These are phyloP conservation scores for Netelia fuscicornis DNA, from an alignment of 2,888 invertebrate species.

Conservation along the genomic window DNA sequence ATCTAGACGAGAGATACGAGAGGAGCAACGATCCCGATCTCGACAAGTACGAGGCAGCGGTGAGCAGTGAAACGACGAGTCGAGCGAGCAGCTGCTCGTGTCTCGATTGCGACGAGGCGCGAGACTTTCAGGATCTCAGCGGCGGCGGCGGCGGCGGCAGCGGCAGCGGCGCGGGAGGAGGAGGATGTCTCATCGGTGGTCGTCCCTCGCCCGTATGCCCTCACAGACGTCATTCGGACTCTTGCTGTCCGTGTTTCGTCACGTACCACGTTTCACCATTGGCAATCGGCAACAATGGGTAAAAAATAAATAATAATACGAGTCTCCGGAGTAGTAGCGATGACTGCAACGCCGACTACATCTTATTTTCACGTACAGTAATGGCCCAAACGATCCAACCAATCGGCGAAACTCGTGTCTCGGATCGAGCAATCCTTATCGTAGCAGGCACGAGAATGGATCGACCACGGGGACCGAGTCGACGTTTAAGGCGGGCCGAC, in stretches of 20 bases:
- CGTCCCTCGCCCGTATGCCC: constrained; percentile 77
- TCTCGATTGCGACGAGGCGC: constrained; percentile 80
- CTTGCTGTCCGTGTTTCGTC: constrained; percentile 78
- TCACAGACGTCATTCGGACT: constrained; percentile 82
- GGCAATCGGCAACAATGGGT: constrained; percentile 66
- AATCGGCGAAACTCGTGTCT: constrained; percentile 81
- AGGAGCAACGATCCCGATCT: constrained; percentile 79
- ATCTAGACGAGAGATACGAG: constrained; percentile 81
- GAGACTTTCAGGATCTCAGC: constrained; percentile 74
- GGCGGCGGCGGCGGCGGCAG: constrained; percentile 66
- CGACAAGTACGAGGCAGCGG: constrained; percentile 78
- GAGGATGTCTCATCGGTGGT: constrained; percentile 67
- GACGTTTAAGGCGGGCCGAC: not conserved
- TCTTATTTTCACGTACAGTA: constrained; percentile 48
- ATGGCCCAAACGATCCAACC: constrained; percentile 73
- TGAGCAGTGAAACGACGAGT: constrained; percentile 75
- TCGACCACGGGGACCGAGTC: constrained; percentile 22
- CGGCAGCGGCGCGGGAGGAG: not conserved
- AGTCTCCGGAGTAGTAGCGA: too few relatives aligned
- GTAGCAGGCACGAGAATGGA: constrained; percentile 47
- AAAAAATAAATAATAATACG: constrained; percentile 16
- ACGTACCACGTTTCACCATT: constrained; percentile 65
- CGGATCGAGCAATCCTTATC: constrained; percentile 76
- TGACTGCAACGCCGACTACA: not conserved
- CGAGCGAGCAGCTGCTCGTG: constrained; percentile 82